Conservation (phyloP, 2,113 vertebrate genomes). For the Gopherus evgoodei region DNA sequence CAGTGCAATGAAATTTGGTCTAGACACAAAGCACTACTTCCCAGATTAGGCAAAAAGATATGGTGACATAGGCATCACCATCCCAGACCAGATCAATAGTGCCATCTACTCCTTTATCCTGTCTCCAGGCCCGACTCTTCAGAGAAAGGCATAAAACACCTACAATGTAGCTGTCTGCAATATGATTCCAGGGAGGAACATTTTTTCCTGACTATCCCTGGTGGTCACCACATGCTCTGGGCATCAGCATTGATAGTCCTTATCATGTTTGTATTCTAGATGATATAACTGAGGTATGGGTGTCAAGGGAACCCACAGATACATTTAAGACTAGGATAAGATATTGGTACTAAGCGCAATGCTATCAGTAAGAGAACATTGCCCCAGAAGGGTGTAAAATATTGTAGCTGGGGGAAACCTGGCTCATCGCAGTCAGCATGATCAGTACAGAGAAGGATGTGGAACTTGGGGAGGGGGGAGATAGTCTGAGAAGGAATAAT, state of each 20-base stretch:
- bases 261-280: background rate
- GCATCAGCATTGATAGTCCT: background rate
- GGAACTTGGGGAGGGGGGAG: background rate
- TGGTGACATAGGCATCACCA: background rate
- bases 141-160: background rate
- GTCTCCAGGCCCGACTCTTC: background rate
- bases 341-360: background rate
- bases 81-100: background rate
- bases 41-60: slow-evolving; percentile 3
- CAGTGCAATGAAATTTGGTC: no score
- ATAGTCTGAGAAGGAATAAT: background rate
- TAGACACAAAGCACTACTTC: background rate
- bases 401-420: background rate
- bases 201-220: background rate
- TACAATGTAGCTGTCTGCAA: background rate
- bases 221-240: background rate
- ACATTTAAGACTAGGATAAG: background rate
- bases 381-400: background rate
- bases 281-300: background rate
- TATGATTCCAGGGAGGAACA: background rate
- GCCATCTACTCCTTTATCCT: background rate
- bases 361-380: background rate
- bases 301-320: background rate
- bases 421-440: background rate
- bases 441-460: background rate